phyloP scores from a whole-genome alignment of 2,797 vertebrate species.

The Tolypeutes matacus region DNA sequence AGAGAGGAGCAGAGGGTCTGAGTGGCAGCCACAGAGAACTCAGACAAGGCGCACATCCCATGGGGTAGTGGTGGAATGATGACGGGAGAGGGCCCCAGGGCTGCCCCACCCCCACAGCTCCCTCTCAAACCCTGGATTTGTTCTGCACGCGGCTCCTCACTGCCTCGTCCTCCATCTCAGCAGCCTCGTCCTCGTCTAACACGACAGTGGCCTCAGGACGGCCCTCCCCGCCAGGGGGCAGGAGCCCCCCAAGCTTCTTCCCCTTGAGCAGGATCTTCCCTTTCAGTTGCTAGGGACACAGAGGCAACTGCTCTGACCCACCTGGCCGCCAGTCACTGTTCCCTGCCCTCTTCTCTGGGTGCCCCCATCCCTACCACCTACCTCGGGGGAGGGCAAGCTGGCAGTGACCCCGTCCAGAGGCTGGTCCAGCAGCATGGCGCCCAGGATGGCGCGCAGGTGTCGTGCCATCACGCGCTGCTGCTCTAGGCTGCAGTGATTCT shows the following conservation, averaged over 20 bases:
- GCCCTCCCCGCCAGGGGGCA: slow-evolving; percentile 85
- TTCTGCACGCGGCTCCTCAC: slow-evolving; percentile 88
- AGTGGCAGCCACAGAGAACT: slow-evolving; percentile 64
- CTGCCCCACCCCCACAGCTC: neutral
- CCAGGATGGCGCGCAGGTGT: slow-evolving; percentile 92
- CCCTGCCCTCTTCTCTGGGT: neutral
- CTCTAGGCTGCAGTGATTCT: slow-evolving; percentile 95
- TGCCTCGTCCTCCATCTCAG: slow-evolving; percentile 92
- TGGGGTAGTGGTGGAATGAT: accelerated
- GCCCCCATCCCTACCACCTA: slow-evolving; percentile 74
- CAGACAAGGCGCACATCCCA: neutral
- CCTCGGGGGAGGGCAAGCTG: slow-evolving; percentile 95
- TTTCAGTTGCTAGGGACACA: slow-evolving; percentile 92
- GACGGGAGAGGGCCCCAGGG: neutral
- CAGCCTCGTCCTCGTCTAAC: slow-evolving; percentile 98
- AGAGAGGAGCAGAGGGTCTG: slow-evolving; percentile 68
- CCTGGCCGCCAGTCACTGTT: neutral
- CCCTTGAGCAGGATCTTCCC: slow-evolving; percentile 96
- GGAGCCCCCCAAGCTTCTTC: slow-evolving; percentile 94
- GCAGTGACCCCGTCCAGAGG: slow-evolving; percentile 89
- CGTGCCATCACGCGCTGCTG: slow-evolving; percentile 96
- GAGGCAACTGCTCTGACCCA: slow-evolving; percentile 27
- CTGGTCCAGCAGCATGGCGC: slow-evolving; percentile 91
- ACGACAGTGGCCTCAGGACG: slow-evolving; percentile 89
- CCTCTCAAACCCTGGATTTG: slow-evolving; percentile 78